Conservation (phyloP, 2,888 invertebrate species). For the Cryptophagus acutangulus region DNA sequence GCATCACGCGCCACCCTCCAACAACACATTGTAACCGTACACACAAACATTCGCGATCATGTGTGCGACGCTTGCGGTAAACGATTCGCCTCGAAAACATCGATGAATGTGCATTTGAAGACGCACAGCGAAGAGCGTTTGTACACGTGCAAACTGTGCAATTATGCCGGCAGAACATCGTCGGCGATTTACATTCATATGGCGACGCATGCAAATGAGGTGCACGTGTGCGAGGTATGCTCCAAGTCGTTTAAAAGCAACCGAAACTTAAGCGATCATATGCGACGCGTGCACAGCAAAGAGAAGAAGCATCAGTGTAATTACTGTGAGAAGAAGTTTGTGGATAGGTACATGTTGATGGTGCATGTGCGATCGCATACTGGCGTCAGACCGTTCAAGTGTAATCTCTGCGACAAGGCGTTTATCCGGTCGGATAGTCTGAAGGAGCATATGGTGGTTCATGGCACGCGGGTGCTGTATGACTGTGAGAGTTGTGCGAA, state of each 20-base stretch:
- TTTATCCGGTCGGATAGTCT: constrained; percentile 38
- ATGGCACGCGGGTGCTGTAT: constrained; percentile 30
- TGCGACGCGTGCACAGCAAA: constrained; percentile 34
- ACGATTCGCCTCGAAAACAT: constrained; percentile 33
- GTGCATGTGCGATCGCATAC: constrained; percentile 37
- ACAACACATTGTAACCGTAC: constrained; percentile 36
- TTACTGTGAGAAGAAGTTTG: constrained; percentile 36
- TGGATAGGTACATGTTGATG: constrained; percentile 36
- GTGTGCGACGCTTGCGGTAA: constrained; percentile 39
- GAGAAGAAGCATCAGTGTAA: constrained; percentile 35
- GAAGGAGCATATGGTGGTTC: constrained; percentile 35
- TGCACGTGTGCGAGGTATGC: constrained; percentile 37
- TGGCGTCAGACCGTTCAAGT: constrained; percentile 36
- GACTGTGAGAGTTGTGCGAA: constrained; percentile 35
- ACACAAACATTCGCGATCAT: constrained; percentile 36
- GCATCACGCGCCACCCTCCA: constrained; percentile 32
- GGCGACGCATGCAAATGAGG: constrained; percentile 35
- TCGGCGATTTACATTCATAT: constrained; percentile 39
- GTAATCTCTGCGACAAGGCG: constrained; percentile 33
- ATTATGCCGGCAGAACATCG: constrained; percentile 37
- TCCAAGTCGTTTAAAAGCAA: constrained; percentile 38
- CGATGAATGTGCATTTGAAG: constrained; percentile 33
- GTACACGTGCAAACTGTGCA: constrained; percentile 35
- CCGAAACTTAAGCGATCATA: constrained; percentile 36
- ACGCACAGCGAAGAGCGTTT: constrained; percentile 35